A percentile compares a stretch with the other conserved stretches of the same genome.
Conservation (phyloP, 2,888 invertebrate species). For the Morpho achilles region DNA sequence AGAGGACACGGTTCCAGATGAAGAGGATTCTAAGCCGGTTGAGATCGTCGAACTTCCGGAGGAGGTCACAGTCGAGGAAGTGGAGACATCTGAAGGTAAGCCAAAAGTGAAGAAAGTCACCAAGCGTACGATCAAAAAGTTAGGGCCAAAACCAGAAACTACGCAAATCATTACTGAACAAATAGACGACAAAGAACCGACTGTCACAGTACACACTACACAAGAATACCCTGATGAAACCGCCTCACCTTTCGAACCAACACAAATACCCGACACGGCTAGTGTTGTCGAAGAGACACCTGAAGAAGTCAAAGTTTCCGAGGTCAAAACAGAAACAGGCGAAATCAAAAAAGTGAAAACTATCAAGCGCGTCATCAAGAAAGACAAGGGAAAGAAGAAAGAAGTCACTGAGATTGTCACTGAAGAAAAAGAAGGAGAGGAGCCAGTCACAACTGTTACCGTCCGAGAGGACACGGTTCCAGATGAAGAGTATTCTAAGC, state of each 20-base stretch:
- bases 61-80: constrained; percentile 19
- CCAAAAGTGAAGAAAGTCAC: constrained; percentile 33
- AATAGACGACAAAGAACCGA: constrained; percentile 29
- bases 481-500: no score
- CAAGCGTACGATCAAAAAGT: constrained; percentile 27
- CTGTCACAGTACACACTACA: constrained; percentile 36
- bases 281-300: constrained; percentile 30
- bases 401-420: no score
- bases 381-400: constrained; percentile 5
- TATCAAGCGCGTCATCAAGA: constrained; percentile 28
- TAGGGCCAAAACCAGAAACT: constrained; percentile 34
- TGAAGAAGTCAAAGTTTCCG: constrained; percentile 28
- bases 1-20: background rate
- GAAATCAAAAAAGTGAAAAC: constrained; percentile 30
- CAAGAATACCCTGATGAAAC: constrained; percentile 32
- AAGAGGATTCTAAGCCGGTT: background rate
- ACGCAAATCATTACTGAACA: constrained; percentile 28
- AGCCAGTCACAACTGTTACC: no score
- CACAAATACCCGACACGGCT: constrained; percentile 27
- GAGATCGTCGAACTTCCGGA: constrained; percentile 3
- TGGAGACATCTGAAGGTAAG: constrained; percentile 37
- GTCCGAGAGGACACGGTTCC: no score
- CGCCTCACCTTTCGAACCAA: constrained; percentile 20
- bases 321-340: constrained; percentile 15
- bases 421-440: no score